These are phyloP conservation scores for Meriones psammophilus DNA, from an alignment of 2,797 vertebrate species.

Conservation along the genomic window DNA sequence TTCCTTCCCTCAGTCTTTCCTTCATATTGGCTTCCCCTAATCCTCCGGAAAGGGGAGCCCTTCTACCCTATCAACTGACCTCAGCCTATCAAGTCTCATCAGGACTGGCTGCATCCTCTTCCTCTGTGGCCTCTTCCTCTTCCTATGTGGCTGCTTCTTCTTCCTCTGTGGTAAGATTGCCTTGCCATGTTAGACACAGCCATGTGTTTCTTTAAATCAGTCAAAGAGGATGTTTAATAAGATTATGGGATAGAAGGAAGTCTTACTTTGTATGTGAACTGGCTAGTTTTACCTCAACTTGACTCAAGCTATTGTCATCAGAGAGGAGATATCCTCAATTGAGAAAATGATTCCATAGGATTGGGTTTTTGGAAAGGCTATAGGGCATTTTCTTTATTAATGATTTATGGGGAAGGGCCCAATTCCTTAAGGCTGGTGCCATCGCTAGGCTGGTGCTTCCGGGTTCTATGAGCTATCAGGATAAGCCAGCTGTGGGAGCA, in stretches of 20 bases:
- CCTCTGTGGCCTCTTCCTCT: no score
- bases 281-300: neutral
- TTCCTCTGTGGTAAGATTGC: no score
- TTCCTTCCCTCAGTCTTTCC: no score
- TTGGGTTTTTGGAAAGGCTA: neutral
- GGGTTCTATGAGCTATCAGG: neutral
- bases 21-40: no score
- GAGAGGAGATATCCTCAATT: neutral
- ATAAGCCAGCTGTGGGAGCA: neutral
- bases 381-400: no score
- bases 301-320: neutral
- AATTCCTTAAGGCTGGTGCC: neutral
- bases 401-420: no score
- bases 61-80: no score
- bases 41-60: no score
- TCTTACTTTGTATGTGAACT: neutral
- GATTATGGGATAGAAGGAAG: neutral
- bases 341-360: neutral
- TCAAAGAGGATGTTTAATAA: neutral
- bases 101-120: no score
- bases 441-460: neutral
- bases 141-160: no score
- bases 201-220: neutral
- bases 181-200: no score
- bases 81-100: no score